phyloP scores from a whole-genome alignment of 2,797 vertebrate genomes.

The Rhinophrynus dorsalis region DNA sequence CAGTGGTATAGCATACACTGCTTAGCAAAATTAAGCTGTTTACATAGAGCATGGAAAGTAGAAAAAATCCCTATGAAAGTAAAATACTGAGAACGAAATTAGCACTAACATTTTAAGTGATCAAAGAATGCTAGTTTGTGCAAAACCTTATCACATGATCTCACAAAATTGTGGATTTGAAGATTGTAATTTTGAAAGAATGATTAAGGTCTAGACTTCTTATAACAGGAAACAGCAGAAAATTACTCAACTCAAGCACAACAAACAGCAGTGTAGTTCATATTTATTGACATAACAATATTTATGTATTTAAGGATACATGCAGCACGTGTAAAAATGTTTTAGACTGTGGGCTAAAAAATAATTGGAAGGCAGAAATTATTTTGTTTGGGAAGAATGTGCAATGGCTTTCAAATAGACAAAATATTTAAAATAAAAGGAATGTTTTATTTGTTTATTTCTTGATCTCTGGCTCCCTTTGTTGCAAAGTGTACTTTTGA shows the following conservation, averaged over 20 bases:
- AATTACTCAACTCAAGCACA: constrained; percentile 22
- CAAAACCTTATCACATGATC: constrained; percentile 1
- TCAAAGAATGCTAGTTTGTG: constrained; percentile 24
- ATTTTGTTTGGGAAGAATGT: background rate
- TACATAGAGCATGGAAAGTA: constrained; percentile 25
- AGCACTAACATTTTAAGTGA: constrained; percentile 18
- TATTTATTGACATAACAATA: constrained; percentile 3
- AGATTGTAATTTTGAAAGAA: constrained; percentile 37
- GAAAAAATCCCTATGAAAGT: constrained; percentile 37
- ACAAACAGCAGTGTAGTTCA: constrained; percentile 2
- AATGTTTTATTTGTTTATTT: background rate
- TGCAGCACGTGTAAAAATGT: background rate
- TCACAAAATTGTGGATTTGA: constrained; percentile 39
- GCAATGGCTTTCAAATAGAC: background rate
- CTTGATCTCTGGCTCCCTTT: background rate
- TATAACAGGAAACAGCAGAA: constrained; percentile 10
- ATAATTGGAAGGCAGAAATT: background rate
- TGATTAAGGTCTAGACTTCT: constrained; percentile 31
- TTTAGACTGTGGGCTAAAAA: background rate
- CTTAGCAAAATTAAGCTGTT: constrained; percentile 4
- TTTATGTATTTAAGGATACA: constrained; percentile 2
- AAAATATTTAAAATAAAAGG: background rate
- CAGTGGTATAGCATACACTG: constrained; percentile 30
- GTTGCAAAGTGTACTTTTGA: background rate
- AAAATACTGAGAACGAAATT: constrained; percentile 34